These are phyloP conservation scores for Drosophila rufa DNA, from an alignment of 1,140 invertebrate species.

Conservation along the genomic window DNA sequence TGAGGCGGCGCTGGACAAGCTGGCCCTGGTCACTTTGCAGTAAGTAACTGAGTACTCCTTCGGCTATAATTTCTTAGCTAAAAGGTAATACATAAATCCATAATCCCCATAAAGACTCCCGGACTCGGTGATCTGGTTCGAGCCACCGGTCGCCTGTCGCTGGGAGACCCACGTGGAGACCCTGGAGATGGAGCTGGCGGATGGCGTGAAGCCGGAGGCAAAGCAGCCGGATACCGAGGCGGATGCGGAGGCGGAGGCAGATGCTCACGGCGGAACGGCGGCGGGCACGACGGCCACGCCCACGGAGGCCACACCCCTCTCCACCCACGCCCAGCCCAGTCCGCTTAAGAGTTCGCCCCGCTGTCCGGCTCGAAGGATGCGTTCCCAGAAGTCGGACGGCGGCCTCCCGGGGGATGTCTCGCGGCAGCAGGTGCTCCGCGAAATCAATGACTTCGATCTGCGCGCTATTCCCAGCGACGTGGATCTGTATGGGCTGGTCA, in stretches of 20 bases:
- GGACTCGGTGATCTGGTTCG: slow-evolving; percentile 92
- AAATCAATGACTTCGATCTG: slow-evolving; percentile 81
- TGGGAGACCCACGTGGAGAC: slow-evolving; percentile 87
- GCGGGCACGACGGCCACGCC: slow-evolving; percentile 66
- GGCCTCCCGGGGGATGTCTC: slow-evolving; percentile 3
- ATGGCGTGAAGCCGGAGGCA: slow-evolving; percentile 54
- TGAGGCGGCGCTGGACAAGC: slow-evolving; percentile 90
- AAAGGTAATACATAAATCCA: no score
- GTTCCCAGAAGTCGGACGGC: slow-evolving; percentile 58
- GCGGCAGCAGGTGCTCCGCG: slow-evolving; percentile 49
- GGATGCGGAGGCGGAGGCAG: slow-evolving; percentile 19
- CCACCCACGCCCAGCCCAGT: slow-evolving; percentile 76
- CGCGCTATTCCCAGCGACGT: slow-evolving; percentile 73
- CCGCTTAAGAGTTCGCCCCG: slow-evolving; percentile 77
- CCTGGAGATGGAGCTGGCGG: slow-evolving; percentile 68
- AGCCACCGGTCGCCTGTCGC: slow-evolving; percentile 91
- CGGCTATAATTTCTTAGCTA: background rate
- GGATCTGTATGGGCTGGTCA: slow-evolving; percentile 75
- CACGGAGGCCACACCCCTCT: slow-evolving; percentile 69
- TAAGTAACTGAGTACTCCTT: slow-evolving; percentile 80
- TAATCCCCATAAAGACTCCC: slow-evolving; percentile 86
- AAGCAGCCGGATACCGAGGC: slow-evolving; percentile 1
- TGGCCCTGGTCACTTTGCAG: slow-evolving; percentile 90
- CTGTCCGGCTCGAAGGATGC: slow-evolving; percentile 62
- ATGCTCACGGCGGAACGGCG: slow-evolving; percentile 10